These are phyloP conservation scores for Euproctis similis DNA, from an alignment of 2,888 invertebrate genomes.

Conservation along the genomic window DNA sequence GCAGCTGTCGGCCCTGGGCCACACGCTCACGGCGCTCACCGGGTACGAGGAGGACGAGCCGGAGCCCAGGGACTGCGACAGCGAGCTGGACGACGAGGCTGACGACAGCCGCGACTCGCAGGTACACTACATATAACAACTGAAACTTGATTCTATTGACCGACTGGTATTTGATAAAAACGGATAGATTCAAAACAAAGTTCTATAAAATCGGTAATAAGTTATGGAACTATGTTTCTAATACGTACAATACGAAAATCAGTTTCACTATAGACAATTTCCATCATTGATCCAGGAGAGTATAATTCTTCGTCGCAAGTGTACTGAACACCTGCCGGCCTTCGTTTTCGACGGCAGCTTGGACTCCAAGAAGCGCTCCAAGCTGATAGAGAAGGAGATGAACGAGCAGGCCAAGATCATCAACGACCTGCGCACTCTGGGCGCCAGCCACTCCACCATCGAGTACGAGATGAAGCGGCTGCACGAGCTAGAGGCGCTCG, in stretches of 20 bases:
- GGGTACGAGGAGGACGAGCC: constrained; percentile 88
- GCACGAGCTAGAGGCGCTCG: constrained; percentile 93
- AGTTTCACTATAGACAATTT: too few relatives aligned
- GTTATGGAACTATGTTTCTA: too few relatives aligned
- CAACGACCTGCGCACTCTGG: constrained; percentile 90
- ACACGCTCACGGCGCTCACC: constrained; percentile 96
- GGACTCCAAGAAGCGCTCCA: constrained; percentile 90
- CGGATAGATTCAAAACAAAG: too few relatives aligned
- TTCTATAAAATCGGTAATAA: too few relatives aligned
- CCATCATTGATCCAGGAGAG: constrained; percentile 82
- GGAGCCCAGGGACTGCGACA: constrained; percentile 82
- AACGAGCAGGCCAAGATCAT: constrained; percentile 97
- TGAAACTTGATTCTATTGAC: too few relatives aligned
- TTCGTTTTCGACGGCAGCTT: constrained; percentile 88
- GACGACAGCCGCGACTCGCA: constrained; percentile 78
- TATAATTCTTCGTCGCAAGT: constrained; percentile 79
- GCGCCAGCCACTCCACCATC: constrained; percentile 92
- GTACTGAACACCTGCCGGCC: constrained; percentile 85
- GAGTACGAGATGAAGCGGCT: constrained; percentile 94
- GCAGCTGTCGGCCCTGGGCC: constrained; percentile 93
- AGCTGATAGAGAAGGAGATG: constrained; percentile 97
- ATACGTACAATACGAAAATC: too few relatives aligned
- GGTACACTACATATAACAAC: constrained; percentile 26
- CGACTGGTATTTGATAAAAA: too few relatives aligned
- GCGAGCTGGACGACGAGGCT: constrained; percentile 84